phyloP scores from a whole-genome alignment of 2,888 invertebrate species.

The Leuctra nigra region DNA sequence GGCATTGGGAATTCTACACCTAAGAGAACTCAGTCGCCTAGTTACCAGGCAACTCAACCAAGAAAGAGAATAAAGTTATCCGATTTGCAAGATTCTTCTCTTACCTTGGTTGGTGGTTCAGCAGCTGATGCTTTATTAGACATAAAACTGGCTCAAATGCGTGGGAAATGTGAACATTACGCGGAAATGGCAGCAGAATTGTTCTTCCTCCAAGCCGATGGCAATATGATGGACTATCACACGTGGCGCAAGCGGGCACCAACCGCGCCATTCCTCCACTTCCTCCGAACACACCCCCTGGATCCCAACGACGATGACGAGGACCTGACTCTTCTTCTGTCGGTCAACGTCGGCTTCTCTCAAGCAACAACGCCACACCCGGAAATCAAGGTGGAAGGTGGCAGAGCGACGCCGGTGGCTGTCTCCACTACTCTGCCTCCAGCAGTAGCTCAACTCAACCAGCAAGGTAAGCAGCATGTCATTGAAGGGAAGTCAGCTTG shows the following conservation, averaged over 20 bases:
- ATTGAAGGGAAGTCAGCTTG: no score
- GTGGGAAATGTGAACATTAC: conserved; percentile 59
- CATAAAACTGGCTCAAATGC: conserved; percentile 61
- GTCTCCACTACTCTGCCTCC: conserved; percentile 54
- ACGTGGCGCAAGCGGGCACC: conserved; percentile 77
- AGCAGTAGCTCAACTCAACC: conserved; percentile 53
- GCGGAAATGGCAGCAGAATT: conserved; percentile 75
- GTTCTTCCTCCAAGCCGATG: conserved; percentile 79
- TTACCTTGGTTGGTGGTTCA: conserved; percentile 50
- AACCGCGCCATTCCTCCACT: conserved; percentile 64
- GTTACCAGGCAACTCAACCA: conserved; percentile 38
- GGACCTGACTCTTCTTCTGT: conserved; percentile 37
- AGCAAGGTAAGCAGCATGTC: conserved; percentile 44
- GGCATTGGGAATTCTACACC: conserved; percentile 24
- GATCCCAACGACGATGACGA: conserved; percentile 52
- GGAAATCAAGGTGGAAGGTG: conserved; percentile 54
- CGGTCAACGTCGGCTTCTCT: conserved; percentile 26
- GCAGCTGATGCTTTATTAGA: conserved; percentile 53
- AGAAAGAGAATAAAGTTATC: conserved; percentile 43
- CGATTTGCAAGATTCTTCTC: conserved; percentile 37
- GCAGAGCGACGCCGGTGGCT: conserved; percentile 51
- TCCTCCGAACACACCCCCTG: conserved; percentile 65
- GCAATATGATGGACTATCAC: conserved; percentile 83
- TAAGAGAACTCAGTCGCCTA: conserved; percentile 30
- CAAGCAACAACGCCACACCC: conserved; percentile 40